phyloP scores from a whole-genome alignment of 53 echinoderm and acorn worm species.

The Holothuria leucospilota region DNA sequence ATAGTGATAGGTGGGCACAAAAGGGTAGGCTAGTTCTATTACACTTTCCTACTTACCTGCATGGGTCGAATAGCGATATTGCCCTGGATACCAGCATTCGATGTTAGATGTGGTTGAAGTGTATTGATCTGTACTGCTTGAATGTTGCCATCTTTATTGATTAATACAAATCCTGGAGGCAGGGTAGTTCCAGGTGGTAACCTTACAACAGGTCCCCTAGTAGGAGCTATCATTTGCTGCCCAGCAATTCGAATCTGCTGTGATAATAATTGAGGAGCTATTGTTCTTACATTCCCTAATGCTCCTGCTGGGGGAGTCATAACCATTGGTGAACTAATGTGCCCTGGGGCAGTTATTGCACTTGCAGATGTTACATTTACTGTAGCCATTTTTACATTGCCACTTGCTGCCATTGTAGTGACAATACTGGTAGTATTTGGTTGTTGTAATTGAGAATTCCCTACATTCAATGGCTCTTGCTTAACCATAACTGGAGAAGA shows the following conservation, averaged over 20 bases:
- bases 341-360: constrained; percentile 54
- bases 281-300: constrained; percentile 39
- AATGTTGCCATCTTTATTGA: constrained; percentile 91
- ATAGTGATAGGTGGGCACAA: too few relatives aligned
- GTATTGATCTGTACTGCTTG: constrained; percentile 78
- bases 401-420: constrained; percentile 51
- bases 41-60: constrained; percentile 60
- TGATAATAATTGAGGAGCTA: constrained; percentile 64
- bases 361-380: constrained; percentile 69
- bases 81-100: constrained; percentile 56
- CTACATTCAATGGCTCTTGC: constrained; percentile 49
- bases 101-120: constrained; percentile 39
- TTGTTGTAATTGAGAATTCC: constrained; percentile 44
- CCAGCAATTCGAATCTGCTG: constrained; percentile 79
- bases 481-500: constrained; percentile 48
- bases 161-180: constrained; percentile 89
- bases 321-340: constrained; percentile 58
- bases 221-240: constrained; percentile 88
- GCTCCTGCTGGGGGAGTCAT: constrained; percentile 52
- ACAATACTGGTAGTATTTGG: constrained; percentile 38
- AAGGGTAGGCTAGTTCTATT: too few relatives aligned
- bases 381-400: constrained; percentile 72
- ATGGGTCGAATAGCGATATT: constrained; percentile 79
- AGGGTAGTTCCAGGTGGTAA: constrained; percentile 78
- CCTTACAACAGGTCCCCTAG: constrained; percentile 72